Evolutionary conservation across 2,797 vertebrate species (phyloP), one percentile per base, ranked within the genome.

Genomic region (Myotis myotis): DNA sequence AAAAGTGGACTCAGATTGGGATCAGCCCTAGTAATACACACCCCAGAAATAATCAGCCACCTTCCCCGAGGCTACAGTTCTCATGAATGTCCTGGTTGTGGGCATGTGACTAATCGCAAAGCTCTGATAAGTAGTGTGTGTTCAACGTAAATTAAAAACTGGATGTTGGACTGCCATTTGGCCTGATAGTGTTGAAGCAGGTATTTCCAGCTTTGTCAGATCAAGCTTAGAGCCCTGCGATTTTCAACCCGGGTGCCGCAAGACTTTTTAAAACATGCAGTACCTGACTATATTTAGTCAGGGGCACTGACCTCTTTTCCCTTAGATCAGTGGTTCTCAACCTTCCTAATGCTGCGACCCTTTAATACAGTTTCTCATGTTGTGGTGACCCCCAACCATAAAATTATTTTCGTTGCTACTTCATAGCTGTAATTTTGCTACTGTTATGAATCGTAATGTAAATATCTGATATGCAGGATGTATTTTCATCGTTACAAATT

Each of bases 181-280:
- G 81, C 87, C 74, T 41, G 41, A 84, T 33, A 81, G 78, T n/a
- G 51, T 66, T 15, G 44, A 87, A 96, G 96, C 96, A 93, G 88
- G 96, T 95, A 94, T 94, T 97, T 97, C 94, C 91, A 95, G 96
- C 93, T 93, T 76, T 84, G 92, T 93, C n/a, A 47, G 90, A 80
- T 87, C 82, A 72, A 49, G 80, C 80, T 49, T 51, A 22, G 0
- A 79, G 16, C 30, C 83, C 75, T 55, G 51, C 1, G 22, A 79
- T 79, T 79, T 55, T 38, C n/a, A 79, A 23, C 51, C 9, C 4
- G 13, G 38, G 75, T 36, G 49, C 51, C 4, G 2, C 13, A 23
- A 15, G 51, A 25, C 53, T 36, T 25, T 38, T 55, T 36, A 53
- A 79, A 55, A 55, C n/a, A 25, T 9, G 75, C 22, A 55, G 16